A percentile compares a stretch with the other conserved stretches of the same genome.
Evolutionary conservation across 2,113 vertebrate species (phyloP).

Genomic region (Petaurus breviceps): DNA sequence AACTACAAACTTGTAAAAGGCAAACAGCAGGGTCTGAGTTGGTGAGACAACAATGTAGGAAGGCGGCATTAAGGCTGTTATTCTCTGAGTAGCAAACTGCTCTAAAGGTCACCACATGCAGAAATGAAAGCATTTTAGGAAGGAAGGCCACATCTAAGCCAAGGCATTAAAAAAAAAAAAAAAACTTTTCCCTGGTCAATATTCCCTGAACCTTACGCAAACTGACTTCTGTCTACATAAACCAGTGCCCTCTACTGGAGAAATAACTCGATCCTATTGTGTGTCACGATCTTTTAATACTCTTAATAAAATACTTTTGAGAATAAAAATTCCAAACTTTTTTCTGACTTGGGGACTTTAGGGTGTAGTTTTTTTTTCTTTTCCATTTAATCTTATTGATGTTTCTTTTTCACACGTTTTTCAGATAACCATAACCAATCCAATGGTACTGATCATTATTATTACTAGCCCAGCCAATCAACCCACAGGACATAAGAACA

Average conservation of each 20-base stretch:
- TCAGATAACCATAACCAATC: neutral
- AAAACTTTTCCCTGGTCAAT: neutral
- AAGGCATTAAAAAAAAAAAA: neutral
- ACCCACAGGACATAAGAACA: neutral
- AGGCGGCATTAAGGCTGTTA: neutral
- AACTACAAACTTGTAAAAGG: neutral
- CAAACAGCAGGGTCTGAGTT: constrained; percentile 1
- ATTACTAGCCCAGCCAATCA: neutral
- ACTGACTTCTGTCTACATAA: neutral
- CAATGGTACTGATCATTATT: neutral
- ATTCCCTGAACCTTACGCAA: neutral
- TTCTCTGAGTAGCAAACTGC: neutral
- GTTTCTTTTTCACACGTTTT: neutral
- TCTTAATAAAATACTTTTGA: neutral
- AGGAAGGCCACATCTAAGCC: neutral
- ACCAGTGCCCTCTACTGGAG: neutral
- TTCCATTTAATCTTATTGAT: neutral
- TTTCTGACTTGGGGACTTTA: neutral
- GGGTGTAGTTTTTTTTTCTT: neutral
- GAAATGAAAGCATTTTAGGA: neutral
- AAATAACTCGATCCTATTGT: neutral
- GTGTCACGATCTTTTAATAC: neutral
- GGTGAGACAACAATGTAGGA: neutral
- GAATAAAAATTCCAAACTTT: neutral
- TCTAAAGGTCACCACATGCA: constrained; percentile 1